Evolutionary conservation across 2,797 vertebrate species (phyloP).

Genomic region (Jordanella pulchra): DNA sequence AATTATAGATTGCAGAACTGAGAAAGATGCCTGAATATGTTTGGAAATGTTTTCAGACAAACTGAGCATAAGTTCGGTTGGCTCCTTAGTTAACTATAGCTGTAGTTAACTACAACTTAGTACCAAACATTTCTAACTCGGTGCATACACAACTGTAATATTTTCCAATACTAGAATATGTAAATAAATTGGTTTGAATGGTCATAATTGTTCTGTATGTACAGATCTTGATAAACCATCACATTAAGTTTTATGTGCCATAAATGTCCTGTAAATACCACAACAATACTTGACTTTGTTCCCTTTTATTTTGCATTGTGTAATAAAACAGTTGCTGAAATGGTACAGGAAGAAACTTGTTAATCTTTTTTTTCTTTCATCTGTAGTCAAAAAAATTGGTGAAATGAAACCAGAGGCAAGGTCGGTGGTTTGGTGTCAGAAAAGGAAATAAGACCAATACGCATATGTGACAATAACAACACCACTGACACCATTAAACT

Average conservation of each 20-base stretch:
- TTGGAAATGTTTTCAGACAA: too few relatives aligned
- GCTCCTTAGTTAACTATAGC: too few relatives aligned
- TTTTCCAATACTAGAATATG: conserved; percentile 26
- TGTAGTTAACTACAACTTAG: background rate
- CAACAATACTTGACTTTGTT: background rate
- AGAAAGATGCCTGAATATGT: too few relatives aligned
- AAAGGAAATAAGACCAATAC: conserved; percentile 1
- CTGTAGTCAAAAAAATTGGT: background rate
- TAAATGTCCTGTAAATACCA: conserved; percentile 4
- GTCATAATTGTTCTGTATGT: background rate
- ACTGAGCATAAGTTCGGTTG: too few relatives aligned
- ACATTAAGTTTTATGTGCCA: background rate
- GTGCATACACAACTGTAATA: conserved; percentile 11
- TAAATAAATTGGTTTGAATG: conserved; percentile 40
- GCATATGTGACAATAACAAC: background rate
- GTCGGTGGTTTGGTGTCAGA: background rate
- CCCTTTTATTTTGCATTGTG: conserved; percentile 11
- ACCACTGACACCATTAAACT: background rate
- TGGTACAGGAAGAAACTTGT: conserved; percentile 23
- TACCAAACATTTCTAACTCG: conserved; percentile 10
- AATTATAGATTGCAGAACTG: too few relatives aligned
- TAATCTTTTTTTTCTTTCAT: conserved; percentile 20
- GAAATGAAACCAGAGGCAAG: conserved; percentile 6
- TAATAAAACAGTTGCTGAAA: background rate
- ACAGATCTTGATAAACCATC: background rate